These are phyloP conservation scores for Syngnathus typhle DNA, from an alignment of 2,113 vertebrate species.

Conservation along the genomic window DNA sequence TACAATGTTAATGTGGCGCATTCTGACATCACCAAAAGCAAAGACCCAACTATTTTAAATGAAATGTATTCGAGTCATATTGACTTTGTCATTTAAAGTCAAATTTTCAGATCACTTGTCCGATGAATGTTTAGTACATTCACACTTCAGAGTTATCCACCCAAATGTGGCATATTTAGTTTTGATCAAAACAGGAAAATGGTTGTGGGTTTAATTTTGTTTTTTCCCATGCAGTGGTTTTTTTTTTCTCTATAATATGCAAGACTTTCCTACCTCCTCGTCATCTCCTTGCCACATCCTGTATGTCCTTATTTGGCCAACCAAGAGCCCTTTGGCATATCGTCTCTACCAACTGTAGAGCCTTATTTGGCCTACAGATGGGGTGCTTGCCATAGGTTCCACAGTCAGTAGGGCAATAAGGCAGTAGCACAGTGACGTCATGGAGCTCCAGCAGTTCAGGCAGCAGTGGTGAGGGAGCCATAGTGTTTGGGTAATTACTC, in stretches of 20 bases:
- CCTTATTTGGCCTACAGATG: slow-evolving; percentile 18
- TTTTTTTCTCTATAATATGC: not conserved
- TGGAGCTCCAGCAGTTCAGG: slow-evolving; percentile 24
- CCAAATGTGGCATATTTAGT: not conserved
- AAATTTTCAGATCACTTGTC: no score
- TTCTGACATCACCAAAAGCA: no score
- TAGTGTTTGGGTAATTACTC: slow-evolving; percentile 35
- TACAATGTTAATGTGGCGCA: no score
- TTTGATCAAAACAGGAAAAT: not conserved
- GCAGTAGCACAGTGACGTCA: slow-evolving; percentile 61
- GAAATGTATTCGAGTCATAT: no score
- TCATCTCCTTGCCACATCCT: not conserved
- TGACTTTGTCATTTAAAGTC: no score
- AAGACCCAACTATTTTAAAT: no score
- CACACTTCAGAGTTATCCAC: not conserved
- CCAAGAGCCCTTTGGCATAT: slow-evolving; percentile 12
- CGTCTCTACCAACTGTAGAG: not conserved
- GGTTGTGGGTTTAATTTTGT: not conserved
- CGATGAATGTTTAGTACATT: not conserved
- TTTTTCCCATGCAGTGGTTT: not conserved
- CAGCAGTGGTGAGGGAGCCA: slow-evolving; percentile 24
- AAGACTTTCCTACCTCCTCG: not conserved
- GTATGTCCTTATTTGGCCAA: slow-evolving; percentile 17
- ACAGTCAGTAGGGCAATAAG: slow-evolving; percentile 41
- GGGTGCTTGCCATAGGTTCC: slow-evolving; percentile 35